Conservation (phyloP, 2,113 vertebrate species). For the Notiomystis cincta region DNA sequence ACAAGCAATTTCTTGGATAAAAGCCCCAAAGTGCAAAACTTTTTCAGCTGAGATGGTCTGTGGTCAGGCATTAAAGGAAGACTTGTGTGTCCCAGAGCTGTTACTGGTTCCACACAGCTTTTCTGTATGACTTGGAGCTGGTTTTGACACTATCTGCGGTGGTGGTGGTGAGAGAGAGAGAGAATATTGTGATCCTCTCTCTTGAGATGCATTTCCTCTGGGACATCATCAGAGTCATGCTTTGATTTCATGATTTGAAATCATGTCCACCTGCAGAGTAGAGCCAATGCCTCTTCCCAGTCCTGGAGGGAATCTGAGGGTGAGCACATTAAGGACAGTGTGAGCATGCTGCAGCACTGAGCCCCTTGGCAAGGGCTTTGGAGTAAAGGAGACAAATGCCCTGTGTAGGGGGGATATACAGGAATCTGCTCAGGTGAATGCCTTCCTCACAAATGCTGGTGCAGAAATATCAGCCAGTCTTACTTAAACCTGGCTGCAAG, state of each 20-base stretch:
- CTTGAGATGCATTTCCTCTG: background rate
- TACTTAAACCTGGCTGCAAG: background rate
- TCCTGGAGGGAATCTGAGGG: background rate
- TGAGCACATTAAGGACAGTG: background rate
- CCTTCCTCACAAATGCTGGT: background rate
- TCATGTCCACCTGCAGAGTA: background rate
- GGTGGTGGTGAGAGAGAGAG: background rate
- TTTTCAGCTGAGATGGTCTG: background rate
- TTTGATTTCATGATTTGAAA: background rate
- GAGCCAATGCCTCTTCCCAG: background rate
- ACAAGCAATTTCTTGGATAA: background rate
- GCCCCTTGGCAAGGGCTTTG: background rate
- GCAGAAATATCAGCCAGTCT: background rate
- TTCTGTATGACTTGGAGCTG: fast-evolving
- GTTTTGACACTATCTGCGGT: background rate
- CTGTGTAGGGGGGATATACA: background rate
- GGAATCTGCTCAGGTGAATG: background rate
- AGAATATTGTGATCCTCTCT: background rate
- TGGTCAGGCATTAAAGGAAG: background rate
- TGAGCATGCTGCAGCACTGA: background rate
- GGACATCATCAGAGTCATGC: background rate
- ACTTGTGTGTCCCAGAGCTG: background rate
- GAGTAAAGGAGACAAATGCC: background rate
- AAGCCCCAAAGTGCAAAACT: background rate
- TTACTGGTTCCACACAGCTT: background rate